Base-by-base conservation (phyloP, 2,113 vertebrate species). In the Epinephelus fuscoguttatus region DNA sequence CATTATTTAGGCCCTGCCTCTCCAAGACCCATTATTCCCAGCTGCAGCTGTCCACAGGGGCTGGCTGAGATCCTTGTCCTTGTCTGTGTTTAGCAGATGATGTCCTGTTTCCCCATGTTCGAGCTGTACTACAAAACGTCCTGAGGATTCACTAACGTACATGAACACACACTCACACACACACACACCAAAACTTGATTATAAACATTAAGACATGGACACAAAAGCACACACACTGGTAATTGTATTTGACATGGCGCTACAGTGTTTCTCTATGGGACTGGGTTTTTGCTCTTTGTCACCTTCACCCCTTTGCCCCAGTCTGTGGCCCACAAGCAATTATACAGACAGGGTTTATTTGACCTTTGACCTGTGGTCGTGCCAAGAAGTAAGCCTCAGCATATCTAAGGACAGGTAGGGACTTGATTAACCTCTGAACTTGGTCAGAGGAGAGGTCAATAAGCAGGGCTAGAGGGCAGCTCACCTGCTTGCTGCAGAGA, bases 361-460 rank as follows among this genome's bases (percentile, higher is more conserved):
- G 89, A 91, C 88, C 90, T 90, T 78, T 93, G 91, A 88, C 91
- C 88, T 82, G 84, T 81, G 82, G 83, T 70, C 33, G 70, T 89
- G 84, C 83, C 89, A 83, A 88, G 80, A 88, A 75, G 91, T 88
- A 72, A 81, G 81, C 73, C 90, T 93, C 90, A 91, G 88, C 87
- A 87, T 87, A 90, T 91, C 90, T 88, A 94, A 94, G 90, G 92
- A 95, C 93, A 94, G 92, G 92, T 89, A 87, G 90, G 88, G 87
- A 93, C 91, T 94, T 94, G 92, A 94, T 94, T 95, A 94, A 93
- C 93, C 91, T 91, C 89, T 93, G 94, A 91, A 93, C 93, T 37
- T 82, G 86, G 91, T 91, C 90, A 84, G 79, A 92, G 79, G 78
- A 91, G 79, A 91, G 93, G 93, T 93, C 94, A 94, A 76, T 91